Percentiles rank a stretch among this genome's conserved stretches.
phyloP scores from a whole-genome alignment of 23 tunicate species.

The Styela clava region DNA sequence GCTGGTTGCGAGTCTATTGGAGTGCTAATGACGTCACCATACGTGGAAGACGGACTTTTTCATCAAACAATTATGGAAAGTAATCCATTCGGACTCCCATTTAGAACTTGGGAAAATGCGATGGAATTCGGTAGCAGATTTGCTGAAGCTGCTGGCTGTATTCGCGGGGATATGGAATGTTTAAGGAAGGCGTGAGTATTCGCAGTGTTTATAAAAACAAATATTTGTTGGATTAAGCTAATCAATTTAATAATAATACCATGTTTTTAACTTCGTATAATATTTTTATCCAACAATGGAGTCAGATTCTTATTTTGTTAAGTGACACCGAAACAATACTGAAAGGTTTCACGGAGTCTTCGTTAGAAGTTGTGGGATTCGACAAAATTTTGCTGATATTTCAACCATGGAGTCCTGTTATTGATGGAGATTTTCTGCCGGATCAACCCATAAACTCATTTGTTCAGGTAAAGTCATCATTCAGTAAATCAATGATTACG shows the following conservation, averaged over 20 bases:
- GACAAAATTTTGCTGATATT: constrained; percentile 41
- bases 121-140: constrained; percentile 63
- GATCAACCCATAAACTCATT: constrained; percentile 48
- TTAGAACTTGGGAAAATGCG: constrained; percentile 51
- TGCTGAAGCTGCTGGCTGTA: constrained; percentile 46
- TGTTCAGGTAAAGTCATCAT: constrained; percentile 44
- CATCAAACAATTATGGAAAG: constrained; percentile 76
- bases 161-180: constrained; percentile 55
- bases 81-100: constrained; percentile 86
- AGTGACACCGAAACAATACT: constrained; percentile 28
- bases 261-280: too few relatives aligned
- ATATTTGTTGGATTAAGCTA: too few relatives aligned
- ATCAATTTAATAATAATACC: too few relatives aligned
- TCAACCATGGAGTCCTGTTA: constrained; percentile 84
- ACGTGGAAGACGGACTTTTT: constrained; percentile 27
- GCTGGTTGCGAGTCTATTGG: constrained; percentile 93
- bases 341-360: constrained; percentile 41
- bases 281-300: too few relatives aligned
- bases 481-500: too few relatives aligned
- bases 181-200: constrained; percentile 50
- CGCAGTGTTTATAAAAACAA: too few relatives aligned
- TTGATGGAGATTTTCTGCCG: constrained; percentile 52
- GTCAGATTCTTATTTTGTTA: too few relatives aligned
- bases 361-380: constrained; percentile 50
- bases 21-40: constrained; percentile 52